Evolutionary conservation across 2,888 invertebrate genomes (phyloP), one percentile per base, ranked within the genome.

Genomic region (Notodromas monacha): DNA sequence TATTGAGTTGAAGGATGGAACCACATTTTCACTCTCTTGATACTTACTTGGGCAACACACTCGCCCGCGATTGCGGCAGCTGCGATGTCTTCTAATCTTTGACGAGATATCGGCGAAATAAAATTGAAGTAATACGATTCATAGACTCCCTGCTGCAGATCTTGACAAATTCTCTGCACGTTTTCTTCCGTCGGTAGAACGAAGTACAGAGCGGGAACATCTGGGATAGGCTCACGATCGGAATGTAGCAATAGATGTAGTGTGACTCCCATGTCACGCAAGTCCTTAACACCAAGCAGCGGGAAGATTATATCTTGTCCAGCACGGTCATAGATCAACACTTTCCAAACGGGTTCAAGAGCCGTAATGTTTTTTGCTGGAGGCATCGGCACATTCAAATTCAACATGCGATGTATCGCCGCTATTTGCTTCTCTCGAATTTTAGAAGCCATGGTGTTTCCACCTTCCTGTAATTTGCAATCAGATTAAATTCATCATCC

Each of bases 231-330:
- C 36, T 61, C 60, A 29, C 61, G 42, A 32, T 55, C 54, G 5
- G 52, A 47, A 37, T 54, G 49, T 12, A 51, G 11, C 10, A 38
- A 33, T 6, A 96, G 66, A 58, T 96, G 89, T 35, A 99, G 60
- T 21, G 96, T 99, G 26, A 99, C 81, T 36, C 96, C 92, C 43
- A 81, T 55, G 48, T 92, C 89, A 41, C 92, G 53, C 3, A 96
- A 57, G 45, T 96, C 89, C 49, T 84, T 84, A 12, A 96, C 69
- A 12, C 84, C 76, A 44, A 99, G 63, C 31, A 99, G 52, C 1
- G 96, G 92, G 10, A 92, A 86, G 41, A 99, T 84, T 30, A 99
- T 84, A 47, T 96, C 92, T 54, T 96, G 92, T 3, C 92, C 92
- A 39, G 72, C 65, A 42, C 76, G 63, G 49, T 99, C 96, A 45